These are phyloP conservation scores for Thymelicus acteon DNA, from an alignment of 2,888 invertebrate species.

Conservation along the genomic window DNA sequence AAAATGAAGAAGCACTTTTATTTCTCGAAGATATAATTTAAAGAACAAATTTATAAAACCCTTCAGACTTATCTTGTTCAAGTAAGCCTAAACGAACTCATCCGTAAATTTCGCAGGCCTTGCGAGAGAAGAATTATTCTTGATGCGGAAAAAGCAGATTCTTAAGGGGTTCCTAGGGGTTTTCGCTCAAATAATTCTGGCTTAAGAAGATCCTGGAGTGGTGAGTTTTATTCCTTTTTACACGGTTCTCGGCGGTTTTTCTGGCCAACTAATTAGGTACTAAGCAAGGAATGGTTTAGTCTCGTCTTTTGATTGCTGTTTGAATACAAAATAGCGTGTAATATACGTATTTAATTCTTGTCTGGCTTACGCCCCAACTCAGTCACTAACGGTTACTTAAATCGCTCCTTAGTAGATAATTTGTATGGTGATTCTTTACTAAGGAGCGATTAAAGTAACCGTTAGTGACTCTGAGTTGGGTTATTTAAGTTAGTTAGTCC, in stretches of 20 bases:
- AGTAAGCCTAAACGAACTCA: constrained; percentile 7
- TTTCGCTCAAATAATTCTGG: constrained; percentile 27
- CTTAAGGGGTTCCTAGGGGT: constrained; percentile 27
- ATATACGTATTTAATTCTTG: too few species aligned
- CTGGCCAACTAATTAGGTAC: constrained; percentile 10
- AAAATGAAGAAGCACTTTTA: neutral
- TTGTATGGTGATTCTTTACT: too few species aligned
- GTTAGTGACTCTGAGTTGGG: too few species aligned
- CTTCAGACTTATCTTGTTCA: constrained; percentile 5
- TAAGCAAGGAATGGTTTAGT: constrained; percentile 8
- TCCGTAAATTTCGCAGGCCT: constrained; percentile 26
- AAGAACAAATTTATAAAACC: constrained; percentile 20
- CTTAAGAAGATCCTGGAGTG: constrained; percentile 23
- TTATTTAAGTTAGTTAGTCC: too few species aligned
- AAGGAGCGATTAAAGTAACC: too few species aligned
- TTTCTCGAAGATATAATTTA: constrained; percentile 10
- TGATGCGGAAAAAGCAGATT: constrained; percentile 24
- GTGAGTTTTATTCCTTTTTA: constrained; percentile 15
- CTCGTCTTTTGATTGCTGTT: constrained; percentile 20
- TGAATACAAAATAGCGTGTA: neutral
- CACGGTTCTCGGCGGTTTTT: neutral
- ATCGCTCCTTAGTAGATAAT: too few species aligned
- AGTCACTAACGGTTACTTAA: too few species aligned
- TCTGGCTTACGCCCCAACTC: too few species aligned
- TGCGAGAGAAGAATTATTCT: constrained; percentile 21